Percentiles rank a stretch among this genome's conserved stretches.
Conservation (phyloP, 1,140 invertebrate genomes). For the Radopholus similis region DNA sequence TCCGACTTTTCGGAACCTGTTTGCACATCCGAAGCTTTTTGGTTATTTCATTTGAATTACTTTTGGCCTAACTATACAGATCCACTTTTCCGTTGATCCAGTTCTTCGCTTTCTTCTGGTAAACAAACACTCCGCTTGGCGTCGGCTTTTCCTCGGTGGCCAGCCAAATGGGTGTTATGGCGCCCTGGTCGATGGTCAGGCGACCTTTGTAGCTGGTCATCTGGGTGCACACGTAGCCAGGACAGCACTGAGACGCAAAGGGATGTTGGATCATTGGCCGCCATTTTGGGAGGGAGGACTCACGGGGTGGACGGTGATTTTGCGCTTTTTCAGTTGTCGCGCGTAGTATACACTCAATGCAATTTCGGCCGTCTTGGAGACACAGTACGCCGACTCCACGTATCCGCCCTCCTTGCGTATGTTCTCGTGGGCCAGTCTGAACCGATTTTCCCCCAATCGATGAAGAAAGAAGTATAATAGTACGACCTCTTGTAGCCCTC, state of each 20-base stretch:
- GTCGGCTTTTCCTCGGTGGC: slow-evolving; percentile 21
- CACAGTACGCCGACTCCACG: slow-evolving; percentile 65
- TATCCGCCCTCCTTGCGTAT: slow-evolving; percentile 65
- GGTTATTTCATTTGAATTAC: too few species aligned
- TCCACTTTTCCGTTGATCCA: too few species aligned
- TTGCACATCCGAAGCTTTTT: too few species aligned
- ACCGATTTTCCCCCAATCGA: too few species aligned
- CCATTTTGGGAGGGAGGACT: slow-evolving; percentile 27
- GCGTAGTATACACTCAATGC: slow-evolving; percentile 38
- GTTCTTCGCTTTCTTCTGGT: not conserved
- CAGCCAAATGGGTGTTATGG: slow-evolving; percentile 45
- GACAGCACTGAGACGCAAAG: slow-evolving; percentile 47
- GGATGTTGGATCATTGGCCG: not conserved
- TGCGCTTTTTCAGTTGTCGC: slow-evolving; percentile 17
- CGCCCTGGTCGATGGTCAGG: slow-evolving; percentile 69
- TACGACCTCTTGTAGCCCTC: slow-evolving; percentile 59
- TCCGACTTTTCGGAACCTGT: too few species aligned
- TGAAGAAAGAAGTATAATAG: too few species aligned
- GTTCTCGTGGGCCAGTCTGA: slow-evolving; percentile 66
- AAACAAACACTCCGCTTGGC: slow-evolving; percentile 24
- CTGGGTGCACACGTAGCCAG: slow-evolving; percentile 72
- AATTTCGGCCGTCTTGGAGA: slow-evolving; percentile 66
- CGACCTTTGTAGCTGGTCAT: slow-evolving; percentile 71
- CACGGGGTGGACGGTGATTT: slow-evolving; percentile 39
- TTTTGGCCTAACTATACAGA: too few species aligned